A percentile compares a stretch with the other conserved stretches of the same genome.
These are phyloP conservation scores for Cranoglanis bouderius DNA, from an alignment of 2,113 vertebrate species.

Conservation along the genomic window DNA sequence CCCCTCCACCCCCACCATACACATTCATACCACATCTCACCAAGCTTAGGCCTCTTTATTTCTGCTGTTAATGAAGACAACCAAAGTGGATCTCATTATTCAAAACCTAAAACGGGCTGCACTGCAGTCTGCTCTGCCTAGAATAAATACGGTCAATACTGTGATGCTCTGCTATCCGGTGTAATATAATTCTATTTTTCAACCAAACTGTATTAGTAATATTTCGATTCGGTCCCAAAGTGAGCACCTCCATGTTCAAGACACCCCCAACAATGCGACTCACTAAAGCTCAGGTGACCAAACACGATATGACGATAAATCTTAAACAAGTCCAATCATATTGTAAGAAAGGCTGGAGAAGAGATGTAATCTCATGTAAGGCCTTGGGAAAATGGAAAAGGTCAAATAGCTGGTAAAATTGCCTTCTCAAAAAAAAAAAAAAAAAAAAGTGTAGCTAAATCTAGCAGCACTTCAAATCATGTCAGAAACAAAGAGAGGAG, in stretches of 20 bases:
- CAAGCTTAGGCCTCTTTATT: constrained; percentile 39
- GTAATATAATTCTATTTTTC: not conserved
- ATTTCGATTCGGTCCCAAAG: not conserved
- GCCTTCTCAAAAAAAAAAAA: constrained; percentile 64
- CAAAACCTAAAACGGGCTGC: constrained; percentile 79
- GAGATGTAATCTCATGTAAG: constrained; percentile 75
- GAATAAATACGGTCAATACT: constrained; percentile 55
- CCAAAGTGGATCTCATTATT: constrained; percentile 84
- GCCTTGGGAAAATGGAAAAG: constrained; percentile 79
- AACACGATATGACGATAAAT: constrained; percentile 69
- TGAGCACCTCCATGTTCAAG: not conserved
- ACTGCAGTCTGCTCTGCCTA: constrained; percentile 74
- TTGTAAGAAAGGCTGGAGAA: constrained; percentile 73
- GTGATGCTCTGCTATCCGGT: not conserved
- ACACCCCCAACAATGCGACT: not conserved
- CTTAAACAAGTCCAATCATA: constrained; percentile 69
- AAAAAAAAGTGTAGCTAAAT: constrained; percentile 72
- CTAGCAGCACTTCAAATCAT: constrained; percentile 69
- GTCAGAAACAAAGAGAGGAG: constrained; percentile 62
- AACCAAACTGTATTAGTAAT: not conserved
- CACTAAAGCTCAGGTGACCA: constrained; percentile 58
- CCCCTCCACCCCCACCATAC: constrained; percentile 47
- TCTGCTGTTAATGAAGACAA: constrained; percentile 85
- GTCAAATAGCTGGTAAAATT: constrained; percentile 76
- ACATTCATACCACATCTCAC: constrained; percentile 55